A percentile compares a stretch with the other conserved stretches of the same genome.
Conservation (phyloP, 2,888 invertebrate species). For the Ochropleura leucogaster region DNA sequence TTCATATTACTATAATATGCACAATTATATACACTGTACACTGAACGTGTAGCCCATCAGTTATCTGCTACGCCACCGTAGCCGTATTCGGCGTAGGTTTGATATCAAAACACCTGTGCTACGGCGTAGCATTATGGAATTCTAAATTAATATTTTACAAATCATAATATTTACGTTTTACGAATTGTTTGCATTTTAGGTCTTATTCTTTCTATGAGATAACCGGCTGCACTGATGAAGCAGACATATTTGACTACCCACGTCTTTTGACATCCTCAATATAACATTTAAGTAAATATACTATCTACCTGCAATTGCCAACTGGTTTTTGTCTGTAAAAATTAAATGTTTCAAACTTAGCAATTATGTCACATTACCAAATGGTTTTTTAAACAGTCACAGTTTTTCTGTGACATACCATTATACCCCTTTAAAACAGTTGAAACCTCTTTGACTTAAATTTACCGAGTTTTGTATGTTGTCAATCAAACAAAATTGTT, state of each 20-base stretch:
- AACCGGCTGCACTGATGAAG: background rate
- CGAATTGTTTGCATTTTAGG: background rate
- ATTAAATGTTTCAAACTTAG: background rate
- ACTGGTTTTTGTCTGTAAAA: background rate
- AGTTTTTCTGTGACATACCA: background rate
- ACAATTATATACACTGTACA: background rate
- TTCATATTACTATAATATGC: no score
- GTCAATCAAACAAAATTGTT: background rate
- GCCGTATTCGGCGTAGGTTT: conserved; percentile 20
- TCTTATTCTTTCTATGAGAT: background rate
- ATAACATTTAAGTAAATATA: background rate
- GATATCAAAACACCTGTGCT: conserved; percentile 18
- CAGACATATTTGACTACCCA: no score
- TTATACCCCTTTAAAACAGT: background rate
- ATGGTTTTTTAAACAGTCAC: background rate
- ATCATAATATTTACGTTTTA: background rate
- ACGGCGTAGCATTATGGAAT: conserved; percentile 19
- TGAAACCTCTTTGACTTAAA: background rate
- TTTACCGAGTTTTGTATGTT: background rate
- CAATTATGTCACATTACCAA: background rate
- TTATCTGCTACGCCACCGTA: conserved; percentile 32
- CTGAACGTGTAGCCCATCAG: background rate
- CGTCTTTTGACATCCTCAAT: background rate
- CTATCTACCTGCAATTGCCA: background rate
- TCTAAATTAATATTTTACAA: background rate